Base-by-base conservation (phyloP, 2,888 invertebrate species). In the Drosophila paracracens region DNA sequence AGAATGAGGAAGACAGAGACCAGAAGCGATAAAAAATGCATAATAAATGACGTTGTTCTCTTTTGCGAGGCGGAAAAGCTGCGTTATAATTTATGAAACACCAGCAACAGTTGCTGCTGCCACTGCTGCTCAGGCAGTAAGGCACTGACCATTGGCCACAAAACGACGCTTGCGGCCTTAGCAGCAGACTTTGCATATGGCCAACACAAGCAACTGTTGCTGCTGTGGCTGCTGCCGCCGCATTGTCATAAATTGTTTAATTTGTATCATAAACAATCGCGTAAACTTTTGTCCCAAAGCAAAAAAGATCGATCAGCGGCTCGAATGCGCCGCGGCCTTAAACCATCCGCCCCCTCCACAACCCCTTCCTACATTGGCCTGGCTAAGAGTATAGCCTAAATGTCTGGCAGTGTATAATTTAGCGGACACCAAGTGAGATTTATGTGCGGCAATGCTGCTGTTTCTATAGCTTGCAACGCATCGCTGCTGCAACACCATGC, bases 241-340 rank as follows among this genome's bases (percentile, higher is more conserved):
- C 84, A 91, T 91, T 92, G 92, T 92, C 93, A 93, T 93, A 93
- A 93, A 93, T 93, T 93, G 92, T 93, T 93, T 93, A 93, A 93
- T 93, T 93, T 93, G 92, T 93, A 92, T 93, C 93, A 93, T 93
- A 93, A 93, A 93, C 93, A 93, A 93, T 93, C 92, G 91, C 90
- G 92, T 92, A 92, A 93, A 91, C 88, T 89, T 88, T 90, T 90
- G 90, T 92, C 92, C 92, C 88, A 86, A 85, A 92, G 92, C 91
- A 86, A 91, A 88, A 88, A 88, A 92, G 92, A 92, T 92, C 92
- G 92, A 92, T 92, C 92, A 92, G 84, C 76, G 77, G 70, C 61
- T 64, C 52, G 64, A 71, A 31, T 51, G 54, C 64, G 73, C 65
- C 69, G 54, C 65, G 48, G 69, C 61, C 68, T 66, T 70, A 70